A percentile compares a stretch with the other conserved stretches of the same genome.
Conservation (phyloP, 37 sponge, comb jelly and placozoan genomes). For the Chondrilla cf. caribensis region DNA sequence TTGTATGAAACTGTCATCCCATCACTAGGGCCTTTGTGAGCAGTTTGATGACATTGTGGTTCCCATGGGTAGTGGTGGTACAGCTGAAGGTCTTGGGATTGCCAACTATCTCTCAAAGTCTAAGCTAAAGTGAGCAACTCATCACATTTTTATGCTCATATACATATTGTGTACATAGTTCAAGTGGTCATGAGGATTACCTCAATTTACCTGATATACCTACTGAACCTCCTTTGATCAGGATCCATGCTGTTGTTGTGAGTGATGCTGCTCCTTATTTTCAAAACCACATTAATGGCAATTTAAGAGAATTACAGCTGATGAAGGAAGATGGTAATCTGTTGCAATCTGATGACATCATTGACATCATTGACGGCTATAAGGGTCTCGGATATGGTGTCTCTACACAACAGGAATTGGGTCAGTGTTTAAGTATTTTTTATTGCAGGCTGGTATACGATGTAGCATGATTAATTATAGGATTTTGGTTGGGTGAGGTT, state of each 20-base stretch:
- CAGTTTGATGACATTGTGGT: slow-evolving; percentile 84
- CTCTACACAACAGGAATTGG: slow-evolving; percentile 75
- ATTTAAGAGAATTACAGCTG: slow-evolving; percentile 39
- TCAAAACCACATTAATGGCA: slow-evolving; percentile 53
- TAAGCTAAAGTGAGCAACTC: slow-evolving; percentile 49
- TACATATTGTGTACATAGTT: too few species aligned
- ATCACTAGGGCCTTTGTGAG: slow-evolving; percentile 60
- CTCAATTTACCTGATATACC: too few species aligned
- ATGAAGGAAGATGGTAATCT: not conserved
- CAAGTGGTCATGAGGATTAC: too few species aligned
- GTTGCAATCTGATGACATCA: slow-evolving; percentile 32
- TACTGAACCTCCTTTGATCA: too few species aligned
- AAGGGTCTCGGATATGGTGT: slow-evolving; percentile 75
- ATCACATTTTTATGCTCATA: too few species aligned
- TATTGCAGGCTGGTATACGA: too few species aligned
- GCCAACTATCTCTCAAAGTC: slow-evolving; percentile 79
- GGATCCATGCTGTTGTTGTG: slow-evolving; percentile 82
- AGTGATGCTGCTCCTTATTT: slow-evolving; percentile 69
- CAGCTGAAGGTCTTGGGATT: slow-evolving; percentile 57
- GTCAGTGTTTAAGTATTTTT: too few species aligned
- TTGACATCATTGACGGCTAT: slow-evolving; percentile 83
- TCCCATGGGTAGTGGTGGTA: slow-evolving; percentile 72
- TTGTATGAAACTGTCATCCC: too few species aligned
- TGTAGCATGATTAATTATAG: too few species aligned
- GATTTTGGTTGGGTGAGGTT: too few species aligned